Evolutionary conservation across 2,888 invertebrate species (phyloP).

Genomic region (Amphimallon solstitiale): DNA sequence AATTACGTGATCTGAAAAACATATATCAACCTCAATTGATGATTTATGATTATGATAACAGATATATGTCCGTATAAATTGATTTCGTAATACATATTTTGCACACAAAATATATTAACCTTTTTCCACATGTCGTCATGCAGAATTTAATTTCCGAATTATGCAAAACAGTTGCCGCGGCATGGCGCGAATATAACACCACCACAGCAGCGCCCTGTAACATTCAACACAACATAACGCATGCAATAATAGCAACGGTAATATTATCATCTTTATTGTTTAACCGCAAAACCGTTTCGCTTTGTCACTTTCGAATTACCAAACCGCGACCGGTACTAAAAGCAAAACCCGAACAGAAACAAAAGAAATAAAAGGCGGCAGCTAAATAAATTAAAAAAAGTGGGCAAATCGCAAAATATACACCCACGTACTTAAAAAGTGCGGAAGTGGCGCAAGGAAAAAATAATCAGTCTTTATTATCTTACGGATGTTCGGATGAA

Average conservation of each 20-base stretch:
- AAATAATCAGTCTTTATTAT: conserved; percentile 47
- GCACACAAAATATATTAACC: conserved; percentile 14
- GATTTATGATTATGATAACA: no score
- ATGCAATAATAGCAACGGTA: conserved; percentile 15
- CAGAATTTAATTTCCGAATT: conserved; percentile 20
- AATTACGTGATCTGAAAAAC: no score
- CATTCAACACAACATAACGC: conserved; percentile 6
- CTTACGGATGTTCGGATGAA: conserved; percentile 45
- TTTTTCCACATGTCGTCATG: conserved; percentile 17
- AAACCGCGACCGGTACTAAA: conserved; percentile 13
- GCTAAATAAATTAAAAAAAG: conserved; percentile 33
- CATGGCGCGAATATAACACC: conserved; percentile 4
- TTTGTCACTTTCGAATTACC: conserved; percentile 22
- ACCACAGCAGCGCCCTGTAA: neutral
- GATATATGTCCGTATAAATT: neutral
- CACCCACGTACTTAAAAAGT: conserved; percentile 34
- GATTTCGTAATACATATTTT: conserved; percentile 3
- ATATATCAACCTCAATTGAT: no score
- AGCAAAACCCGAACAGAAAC: conserved; percentile 15
- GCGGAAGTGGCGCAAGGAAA: conserved; percentile 33
- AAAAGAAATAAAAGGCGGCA: conserved; percentile 21
- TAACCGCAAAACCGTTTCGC: conserved; percentile 18
- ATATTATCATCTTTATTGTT: conserved; percentile 24
- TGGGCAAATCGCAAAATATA: conserved; percentile 27
- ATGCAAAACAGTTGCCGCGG: conserved; percentile 12